Evolutionary conservation across 2,888 invertebrate genomes (phyloP).

Genomic region (Xestia ashworthii): DNA sequence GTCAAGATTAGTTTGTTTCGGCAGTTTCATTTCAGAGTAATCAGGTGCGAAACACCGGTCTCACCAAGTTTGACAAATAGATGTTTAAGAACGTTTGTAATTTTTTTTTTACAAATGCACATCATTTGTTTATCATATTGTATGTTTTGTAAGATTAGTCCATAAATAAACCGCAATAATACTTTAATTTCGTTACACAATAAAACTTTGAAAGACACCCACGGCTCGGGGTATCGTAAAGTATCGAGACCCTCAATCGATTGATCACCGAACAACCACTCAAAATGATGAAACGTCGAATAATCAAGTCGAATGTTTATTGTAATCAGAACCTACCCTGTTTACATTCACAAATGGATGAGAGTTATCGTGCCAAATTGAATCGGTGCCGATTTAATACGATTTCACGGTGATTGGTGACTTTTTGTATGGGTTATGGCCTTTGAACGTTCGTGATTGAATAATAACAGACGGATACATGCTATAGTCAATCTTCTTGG

Average conservation of each 20-base stretch:
- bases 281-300: conserved; percentile 55
- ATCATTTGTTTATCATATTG: no score
- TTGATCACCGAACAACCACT: conserved; percentile 48
- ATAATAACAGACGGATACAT: background rate
- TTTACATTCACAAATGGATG: conserved; percentile 63
- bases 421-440: conserved; percentile 12
- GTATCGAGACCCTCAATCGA: conserved; percentile 22
- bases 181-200: background rate
- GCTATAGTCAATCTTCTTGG: background rate
- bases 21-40: no score
- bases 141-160: no score
- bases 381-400: conserved; percentile 42
- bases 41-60: no score
- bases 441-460: background rate
- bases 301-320: conserved; percentile 56
- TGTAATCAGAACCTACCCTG: conserved; percentile 52
- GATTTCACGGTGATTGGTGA: conserved; percentile 31
- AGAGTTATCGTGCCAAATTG: conserved; percentile 48
- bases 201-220: background rate
- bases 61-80: no score
- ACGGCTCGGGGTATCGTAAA: background rate
- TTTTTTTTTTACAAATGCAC: no score
- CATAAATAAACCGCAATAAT: no score
- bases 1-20: no score
- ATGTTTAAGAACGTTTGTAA: no score